Percentiles rank a stretch among this genome's conserved stretches.
phyloP scores from a whole-genome alignment of 2,797 vertebrate genomes.

The Rhynchotus rufescens region DNA sequence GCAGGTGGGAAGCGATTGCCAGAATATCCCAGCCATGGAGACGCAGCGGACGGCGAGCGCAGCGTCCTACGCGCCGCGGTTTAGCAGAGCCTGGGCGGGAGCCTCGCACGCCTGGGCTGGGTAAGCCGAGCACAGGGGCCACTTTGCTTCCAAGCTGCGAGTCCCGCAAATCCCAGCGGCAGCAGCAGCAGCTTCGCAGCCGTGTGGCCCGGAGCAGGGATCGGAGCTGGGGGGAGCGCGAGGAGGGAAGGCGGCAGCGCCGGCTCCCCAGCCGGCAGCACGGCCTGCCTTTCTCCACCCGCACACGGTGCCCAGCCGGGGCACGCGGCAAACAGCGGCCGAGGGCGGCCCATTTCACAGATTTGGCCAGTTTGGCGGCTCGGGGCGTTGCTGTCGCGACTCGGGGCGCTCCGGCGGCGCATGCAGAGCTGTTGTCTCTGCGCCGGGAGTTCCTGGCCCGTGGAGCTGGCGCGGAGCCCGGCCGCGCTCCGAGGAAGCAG shows the following conservation, averaged over 20 bases:
- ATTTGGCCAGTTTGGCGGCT: constrained; percentile 72
- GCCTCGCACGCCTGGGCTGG: not conserved
- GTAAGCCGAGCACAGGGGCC: not conserved
- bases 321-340: constrained; percentile 17
- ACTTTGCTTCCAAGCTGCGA: too few relatives aligned
- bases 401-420: too few relatives aligned
- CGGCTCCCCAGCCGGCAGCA: not conserved
- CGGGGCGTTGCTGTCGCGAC: not conserved
- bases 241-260: not conserved
- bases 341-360: constrained; percentile 64
- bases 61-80: too few relatives aligned
- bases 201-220: fast-evolving
- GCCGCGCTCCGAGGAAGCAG: fast-evolving
- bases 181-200: not conserved
- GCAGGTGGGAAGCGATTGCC: constrained; percentile 48
- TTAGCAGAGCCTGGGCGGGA: not conserved
- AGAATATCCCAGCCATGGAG: not conserved
- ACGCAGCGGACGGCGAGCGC: too few relatives aligned
- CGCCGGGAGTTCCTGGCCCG: too few relatives aligned
- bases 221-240: not conserved
- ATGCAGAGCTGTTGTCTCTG: too few relatives aligned
- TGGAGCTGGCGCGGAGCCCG: not conserved
- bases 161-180: too few relatives aligned
- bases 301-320: constrained; percentile 32
- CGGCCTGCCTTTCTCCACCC: not conserved